These are phyloP conservation scores for Galeopterus variegatus DNA, from an alignment of 2,113 vertebrate species.

Conservation along the genomic window DNA sequence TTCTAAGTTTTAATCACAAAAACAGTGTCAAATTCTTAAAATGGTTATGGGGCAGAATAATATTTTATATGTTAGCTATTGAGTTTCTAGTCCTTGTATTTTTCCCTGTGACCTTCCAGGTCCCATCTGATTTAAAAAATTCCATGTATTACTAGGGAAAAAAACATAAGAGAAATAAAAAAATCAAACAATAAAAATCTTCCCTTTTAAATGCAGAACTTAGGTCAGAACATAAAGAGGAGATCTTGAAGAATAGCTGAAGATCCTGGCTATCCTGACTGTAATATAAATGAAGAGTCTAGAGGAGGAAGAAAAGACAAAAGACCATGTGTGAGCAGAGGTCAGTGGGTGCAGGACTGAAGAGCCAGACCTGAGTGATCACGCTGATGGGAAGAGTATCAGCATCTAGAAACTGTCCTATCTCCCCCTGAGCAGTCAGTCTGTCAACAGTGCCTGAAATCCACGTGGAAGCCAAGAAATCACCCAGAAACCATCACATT, in stretches of 20 bases:
- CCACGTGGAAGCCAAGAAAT: background rate
- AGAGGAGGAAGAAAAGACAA: background rate
- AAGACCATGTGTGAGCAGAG: background rate
- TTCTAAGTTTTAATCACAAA: background rate
- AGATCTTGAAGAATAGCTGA: background rate
- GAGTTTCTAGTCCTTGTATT: background rate
- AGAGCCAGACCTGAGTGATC: background rate
- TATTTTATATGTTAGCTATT: background rate
- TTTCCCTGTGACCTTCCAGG: background rate
- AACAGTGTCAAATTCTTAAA: background rate
- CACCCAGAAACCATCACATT: background rate
- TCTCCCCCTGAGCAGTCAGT: background rate
- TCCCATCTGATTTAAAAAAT: background rate
- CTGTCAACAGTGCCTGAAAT: background rate
- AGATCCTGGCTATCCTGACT: background rate
- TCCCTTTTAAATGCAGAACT: background rate
- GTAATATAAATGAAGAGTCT: background rate
- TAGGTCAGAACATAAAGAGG: background rate
- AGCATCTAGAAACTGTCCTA: background rate
- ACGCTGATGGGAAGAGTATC: fast-evolving
- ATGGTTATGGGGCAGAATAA: background rate
- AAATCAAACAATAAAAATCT: background rate
- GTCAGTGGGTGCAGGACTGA: background rate
- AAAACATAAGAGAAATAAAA: background rate
- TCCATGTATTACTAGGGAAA: background rate